Evolutionary conservation across 2,888 invertebrate genomes (phyloP), one percentile per base, ranked within the genome.

Genomic region (Thecophora atra): DNA sequence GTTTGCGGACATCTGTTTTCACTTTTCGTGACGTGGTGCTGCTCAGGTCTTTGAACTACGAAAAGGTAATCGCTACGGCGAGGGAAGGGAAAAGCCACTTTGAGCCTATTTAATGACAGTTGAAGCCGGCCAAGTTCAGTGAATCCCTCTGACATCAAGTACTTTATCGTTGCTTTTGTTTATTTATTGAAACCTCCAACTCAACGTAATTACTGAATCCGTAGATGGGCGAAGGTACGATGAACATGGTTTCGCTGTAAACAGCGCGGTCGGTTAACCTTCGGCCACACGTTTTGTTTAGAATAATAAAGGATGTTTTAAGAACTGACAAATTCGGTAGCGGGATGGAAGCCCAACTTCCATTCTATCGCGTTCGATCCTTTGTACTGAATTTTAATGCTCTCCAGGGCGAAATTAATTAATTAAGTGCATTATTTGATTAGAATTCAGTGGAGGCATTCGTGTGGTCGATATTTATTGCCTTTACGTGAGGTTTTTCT

Each of bases 181-280:
- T 54, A 24, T 54, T 54, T 54, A 54, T 21, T 54, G 19, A n/a
- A 11, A 58, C 58, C 58, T 58, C 28, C 28, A 11, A 37, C 37
- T 11, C 11, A 37, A 8, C 15, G 15, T 58, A 58, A 58, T 26
- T 26, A 24, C 24, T 24, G 3, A 58, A 58, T 58, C 21, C 26
- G 58, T 24, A 58, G 58, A 58, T 58, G 58, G 58, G n/a, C 21
- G 54, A 54, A 7, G 21, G 37, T 8, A 37, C 17, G 19, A 1
- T 51, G 51, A 1, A 15, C 11, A 4, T 17, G 0, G n/a, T 54
- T 21, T n/a, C 8, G 21, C 4, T n/a, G n/a, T 54, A 8, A 54
- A 19, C 15, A 54, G 11, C 54, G 21, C 21, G 28, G 26, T 2
- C 17, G 21, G 58, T 7, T 21, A 21, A 21, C 8, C 54, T 19